Conservation (phyloP, 2,888 invertebrate species). For the Drosophila neotestacea region DNA sequence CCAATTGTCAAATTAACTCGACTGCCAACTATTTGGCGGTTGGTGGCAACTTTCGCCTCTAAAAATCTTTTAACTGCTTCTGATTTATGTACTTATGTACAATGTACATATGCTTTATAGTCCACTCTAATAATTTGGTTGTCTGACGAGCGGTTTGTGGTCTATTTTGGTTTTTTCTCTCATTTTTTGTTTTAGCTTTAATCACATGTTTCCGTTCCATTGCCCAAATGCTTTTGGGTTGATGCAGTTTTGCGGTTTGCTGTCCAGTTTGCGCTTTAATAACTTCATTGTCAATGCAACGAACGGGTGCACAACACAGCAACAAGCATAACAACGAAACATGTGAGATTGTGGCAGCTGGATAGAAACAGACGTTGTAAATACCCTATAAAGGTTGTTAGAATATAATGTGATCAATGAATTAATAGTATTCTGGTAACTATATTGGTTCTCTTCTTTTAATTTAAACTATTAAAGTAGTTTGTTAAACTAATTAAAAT, state of each 20-base stretch:
- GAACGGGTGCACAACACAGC: constrained; percentile 54
- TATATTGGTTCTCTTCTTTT: too few relatives aligned
- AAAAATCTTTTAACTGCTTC: constrained; percentile 28
- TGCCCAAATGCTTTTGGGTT: constrained; percentile 46
- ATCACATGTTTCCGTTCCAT: constrained; percentile 60
- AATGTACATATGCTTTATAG: constrained; percentile 29
- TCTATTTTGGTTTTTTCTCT: constrained; percentile 16
- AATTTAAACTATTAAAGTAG: too few relatives aligned
- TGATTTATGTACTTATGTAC: constrained; percentile 44
- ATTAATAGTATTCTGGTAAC: too few relatives aligned
- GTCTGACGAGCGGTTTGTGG: constrained; percentile 19
- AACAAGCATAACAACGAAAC: constrained; percentile 22
- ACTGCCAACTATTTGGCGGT: neutral
- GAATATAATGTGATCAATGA: neutral
- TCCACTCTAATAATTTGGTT: constrained; percentile 43
- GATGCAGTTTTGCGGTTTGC: constrained; percentile 55
- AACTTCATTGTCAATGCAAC: constrained; percentile 80
- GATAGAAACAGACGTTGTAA: neutral
- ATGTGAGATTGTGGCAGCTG: neutral
- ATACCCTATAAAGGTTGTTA: constrained; percentile 23
- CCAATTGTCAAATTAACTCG: neutral
- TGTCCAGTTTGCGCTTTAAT: constrained; percentile 73
- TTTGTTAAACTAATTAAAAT: too few relatives aligned
- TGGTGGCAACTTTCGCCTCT: constrained; percentile 44
- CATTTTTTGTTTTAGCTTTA: constrained; percentile 35